Conservation (phyloP, 2,888 invertebrate species). For the Lomographa bimaculata region DNA sequence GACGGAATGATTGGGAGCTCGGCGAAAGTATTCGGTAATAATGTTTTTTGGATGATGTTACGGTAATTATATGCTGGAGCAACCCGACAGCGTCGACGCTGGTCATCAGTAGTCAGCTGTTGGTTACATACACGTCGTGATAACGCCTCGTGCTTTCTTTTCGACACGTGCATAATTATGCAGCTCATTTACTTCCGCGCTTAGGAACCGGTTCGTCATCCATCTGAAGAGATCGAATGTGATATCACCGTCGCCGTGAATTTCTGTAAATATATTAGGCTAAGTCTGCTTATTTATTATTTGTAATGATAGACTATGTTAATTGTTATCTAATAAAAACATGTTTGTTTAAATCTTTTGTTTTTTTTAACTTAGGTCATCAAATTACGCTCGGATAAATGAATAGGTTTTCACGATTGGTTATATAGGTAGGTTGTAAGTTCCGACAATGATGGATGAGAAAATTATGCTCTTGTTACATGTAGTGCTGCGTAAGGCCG, state of each 20-base stretch:
- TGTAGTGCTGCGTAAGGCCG: slow-evolving; percentile 21
- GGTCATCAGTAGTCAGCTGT: slow-evolving; percentile 22
- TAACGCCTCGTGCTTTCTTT: slow-evolving; percentile 59
- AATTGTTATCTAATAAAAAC: slow-evolving; percentile 64
- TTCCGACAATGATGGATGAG: slow-evolving; percentile 28
- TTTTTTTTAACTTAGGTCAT: slow-evolving; percentile 31
- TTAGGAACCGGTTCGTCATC: slow-evolving; percentile 39
- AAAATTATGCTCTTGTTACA: slow-evolving; percentile 37
- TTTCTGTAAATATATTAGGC: slow-evolving; percentile 72
- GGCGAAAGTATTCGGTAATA: slow-evolving; percentile 44
- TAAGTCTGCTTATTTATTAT: slow-evolving; percentile 73
- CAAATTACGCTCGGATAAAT: too few species aligned
- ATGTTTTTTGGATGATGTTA: slow-evolving; percentile 44
- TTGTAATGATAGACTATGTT: slow-evolving; percentile 51
- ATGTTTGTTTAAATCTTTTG: slow-evolving; percentile 30
- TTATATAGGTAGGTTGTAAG: slow-evolving; percentile 14
- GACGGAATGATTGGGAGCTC: slow-evolving; percentile 13
- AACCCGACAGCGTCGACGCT: slow-evolving; percentile 43
- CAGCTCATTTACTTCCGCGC: slow-evolving; percentile 39
- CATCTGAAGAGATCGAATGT: slow-evolving; percentile 25
- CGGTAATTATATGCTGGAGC: slow-evolving; percentile 51
- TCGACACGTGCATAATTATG: slow-evolving; percentile 53
- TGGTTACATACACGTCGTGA: slow-evolving; percentile 40
- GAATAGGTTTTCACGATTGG: too few species aligned
- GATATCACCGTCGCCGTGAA: slow-evolving; percentile 51